These are phyloP conservation scores for Sorex maritimensis DNA, from an alignment of 2,797 vertebrate genomes.

Conservation along the genomic window DNA sequence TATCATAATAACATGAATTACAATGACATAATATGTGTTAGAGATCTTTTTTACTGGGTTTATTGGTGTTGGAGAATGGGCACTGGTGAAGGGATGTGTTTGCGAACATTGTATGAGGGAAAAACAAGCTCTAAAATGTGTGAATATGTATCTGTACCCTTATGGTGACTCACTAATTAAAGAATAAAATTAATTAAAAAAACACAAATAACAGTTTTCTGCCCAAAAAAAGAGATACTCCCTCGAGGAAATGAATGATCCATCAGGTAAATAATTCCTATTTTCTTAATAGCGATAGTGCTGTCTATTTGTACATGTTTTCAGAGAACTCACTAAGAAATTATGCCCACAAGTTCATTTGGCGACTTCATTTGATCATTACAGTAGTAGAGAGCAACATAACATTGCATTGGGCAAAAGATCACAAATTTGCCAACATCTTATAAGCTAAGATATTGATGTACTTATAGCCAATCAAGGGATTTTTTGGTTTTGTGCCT, in stretches of 20 bases:
- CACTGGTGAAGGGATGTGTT: too few relatives aligned
- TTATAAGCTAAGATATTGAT: slow-evolving; percentile 46
- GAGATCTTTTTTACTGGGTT: neutral
- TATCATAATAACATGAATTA: slow-evolving; percentile 67
- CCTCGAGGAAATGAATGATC: slow-evolving; percentile 60
- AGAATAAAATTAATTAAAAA: neutral
- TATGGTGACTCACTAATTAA: too few relatives aligned
- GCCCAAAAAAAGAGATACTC: slow-evolving; percentile 30
- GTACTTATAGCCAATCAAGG: too few relatives aligned
- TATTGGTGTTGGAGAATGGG: too few relatives aligned
- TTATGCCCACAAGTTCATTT: slow-evolving; percentile 35
- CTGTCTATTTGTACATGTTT: slow-evolving; percentile 53
- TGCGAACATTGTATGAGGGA: too few relatives aligned
- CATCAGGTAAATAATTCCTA: slow-evolving; percentile 56
- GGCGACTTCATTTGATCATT: slow-evolving; percentile 59
- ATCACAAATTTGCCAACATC: neutral
- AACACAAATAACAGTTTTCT: slow-evolving; percentile 37
- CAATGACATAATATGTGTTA: slow-evolving; percentile 51
- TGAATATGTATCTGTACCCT: too few relatives aligned
- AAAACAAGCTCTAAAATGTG: too few relatives aligned
- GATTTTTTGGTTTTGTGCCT: too few relatives aligned
- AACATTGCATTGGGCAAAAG: slow-evolving; percentile 57
- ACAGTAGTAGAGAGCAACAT: neutral
- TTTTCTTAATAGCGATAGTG: slow-evolving; percentile 48
- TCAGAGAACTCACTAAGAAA: slow-evolving; percentile 58